A percentile compares a stretch with the other conserved stretches of the same genome.
Evolutionary conservation across 2,888 invertebrate genomes (phyloP).

Genomic region (Agriopis leucophaearia): DNA sequence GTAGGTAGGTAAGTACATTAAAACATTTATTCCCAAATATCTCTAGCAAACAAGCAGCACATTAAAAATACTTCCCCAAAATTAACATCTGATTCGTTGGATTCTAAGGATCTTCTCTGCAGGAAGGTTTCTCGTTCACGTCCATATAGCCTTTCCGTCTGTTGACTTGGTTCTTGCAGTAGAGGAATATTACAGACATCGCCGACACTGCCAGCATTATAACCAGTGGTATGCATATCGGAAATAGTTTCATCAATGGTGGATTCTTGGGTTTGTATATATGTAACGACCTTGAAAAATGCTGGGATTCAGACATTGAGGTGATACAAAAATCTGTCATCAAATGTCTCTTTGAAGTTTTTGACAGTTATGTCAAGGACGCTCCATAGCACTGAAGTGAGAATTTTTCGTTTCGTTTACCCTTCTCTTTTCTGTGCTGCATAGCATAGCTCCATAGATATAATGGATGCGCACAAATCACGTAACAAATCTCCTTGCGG

Average conservation of each 20-base stretch:
- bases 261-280: slow-evolving; percentile 1
- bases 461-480: too few relatives aligned
- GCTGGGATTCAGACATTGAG: slow-evolving; percentile 11
- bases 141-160: slow-evolving; percentile 75
- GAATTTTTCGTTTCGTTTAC: too few relatives aligned
- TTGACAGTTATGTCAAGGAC: too few relatives aligned
- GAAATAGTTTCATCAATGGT: slow-evolving; percentile 54
- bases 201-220: slow-evolving; percentile 75
- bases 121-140: slow-evolving; percentile 71
- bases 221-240: slow-evolving; percentile 69
- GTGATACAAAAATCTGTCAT: background rate
- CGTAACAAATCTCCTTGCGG: too few relatives aligned
- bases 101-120: slow-evolving; percentile 48
- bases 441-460: too few relatives aligned
- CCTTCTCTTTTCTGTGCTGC: too few relatives aligned
- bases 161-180: slow-evolving; percentile 67
- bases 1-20: background rate
- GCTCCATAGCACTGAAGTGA: too few relatives aligned
- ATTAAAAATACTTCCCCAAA: slow-evolving; percentile 36
- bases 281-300: background rate
- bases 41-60: slow-evolving; percentile 28
- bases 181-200: slow-evolving; percentile 70
- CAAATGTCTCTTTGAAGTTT: too few relatives aligned
- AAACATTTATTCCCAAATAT: slow-evolving; percentile 24
- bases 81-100: background rate